phyloP scores from a whole-genome alignment of 2,113 vertebrate genomes.

The Acrocephalus arundinaceus region DNA sequence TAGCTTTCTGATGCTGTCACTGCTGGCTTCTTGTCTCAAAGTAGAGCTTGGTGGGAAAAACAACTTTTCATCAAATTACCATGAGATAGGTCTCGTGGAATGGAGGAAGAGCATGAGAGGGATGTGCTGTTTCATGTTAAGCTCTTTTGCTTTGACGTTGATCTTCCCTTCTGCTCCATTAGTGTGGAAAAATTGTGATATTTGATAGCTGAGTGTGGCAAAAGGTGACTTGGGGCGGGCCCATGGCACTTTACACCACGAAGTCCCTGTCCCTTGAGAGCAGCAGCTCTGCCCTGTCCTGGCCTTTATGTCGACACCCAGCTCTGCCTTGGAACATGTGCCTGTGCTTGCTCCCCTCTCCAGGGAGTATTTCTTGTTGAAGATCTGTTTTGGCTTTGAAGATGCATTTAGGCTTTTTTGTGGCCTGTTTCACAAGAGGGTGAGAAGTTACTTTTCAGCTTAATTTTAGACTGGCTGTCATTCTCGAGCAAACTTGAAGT shows the following conservation, averaged over 20 bases:
- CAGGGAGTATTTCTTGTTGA: not conserved
- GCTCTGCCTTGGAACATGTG: not conserved
- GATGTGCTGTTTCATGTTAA: not conserved
- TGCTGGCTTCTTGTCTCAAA: constrained; percentile 13
- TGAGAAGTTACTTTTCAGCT: constrained; percentile 34
- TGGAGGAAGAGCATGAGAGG: not conserved
- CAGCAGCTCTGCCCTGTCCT: not conserved
- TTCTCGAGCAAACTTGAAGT: not conserved
- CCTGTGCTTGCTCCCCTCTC: not conserved
- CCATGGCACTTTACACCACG: not conserved
- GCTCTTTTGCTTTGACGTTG: not conserved
- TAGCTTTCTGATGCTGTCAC: constrained; percentile 43
- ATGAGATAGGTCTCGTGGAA: not conserved
- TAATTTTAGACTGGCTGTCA: constrained; percentile 28
- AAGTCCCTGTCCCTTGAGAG: not conserved
- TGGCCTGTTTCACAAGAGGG: constrained; percentile 40
- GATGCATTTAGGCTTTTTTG: constrained; percentile 2
- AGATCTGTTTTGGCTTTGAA: constrained; percentile 29
- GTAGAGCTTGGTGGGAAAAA: constrained; percentile 27
- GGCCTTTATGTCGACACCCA: not conserved
- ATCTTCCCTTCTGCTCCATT: not conserved
- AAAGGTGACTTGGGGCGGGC: not conserved
- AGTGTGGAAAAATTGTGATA: not conserved
- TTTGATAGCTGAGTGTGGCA: not conserved
- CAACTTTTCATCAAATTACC: not conserved